Base-by-base conservation (phyloP, 2,113 vertebrate species). In the Octodon degus region DNA sequence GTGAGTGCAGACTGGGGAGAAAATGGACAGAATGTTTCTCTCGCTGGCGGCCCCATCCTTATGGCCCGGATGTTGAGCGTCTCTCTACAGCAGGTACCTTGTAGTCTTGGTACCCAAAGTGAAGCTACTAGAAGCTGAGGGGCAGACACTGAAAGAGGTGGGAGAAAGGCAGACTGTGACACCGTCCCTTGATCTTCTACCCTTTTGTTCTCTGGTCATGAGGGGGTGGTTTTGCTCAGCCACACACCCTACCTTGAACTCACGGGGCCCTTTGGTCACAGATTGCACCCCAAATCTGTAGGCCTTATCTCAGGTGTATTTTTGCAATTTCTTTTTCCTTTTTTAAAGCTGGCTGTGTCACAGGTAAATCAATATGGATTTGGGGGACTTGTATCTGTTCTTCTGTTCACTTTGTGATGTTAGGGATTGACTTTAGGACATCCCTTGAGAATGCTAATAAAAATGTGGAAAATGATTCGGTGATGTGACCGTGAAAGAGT, bases 1-100 rank as follows among this genome's bases (percentile, higher is more conserved):
- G 30, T 13, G 32, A 22, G 2, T 2, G 0, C 30, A 4, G 22
- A 2, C 1, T 5, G 5, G 50, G 32, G 20, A 74, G 62, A 77
- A 58, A 58, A 30, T 5, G 7, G 47, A 25, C 14, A 16, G 24
- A 2, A 5, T 1, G 4, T 40, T 22, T 74, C 60, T 76, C 27
- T 12, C 53, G 72, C 50, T 34, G 11, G 32, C 9, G 32, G 14
- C 32, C 22, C 20, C 34, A 13, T 63, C 72, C 7, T 40, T 72
- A 6, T n/a, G 43, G 34, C 2, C 37, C 24, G 3, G 81, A 6
- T 30, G 32, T 85, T 85, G 55, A 77, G 74, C 47, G 7, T 77
- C 74, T 77, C 74, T 77, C 43, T 47, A 47, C 27, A 77, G 25
- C 11, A 3, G 25, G 43, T 47, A 2, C 30, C 24, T 77, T 77